Conservation (phyloP, 2,113 vertebrate genomes). For the Irena cyanogastra region DNA sequence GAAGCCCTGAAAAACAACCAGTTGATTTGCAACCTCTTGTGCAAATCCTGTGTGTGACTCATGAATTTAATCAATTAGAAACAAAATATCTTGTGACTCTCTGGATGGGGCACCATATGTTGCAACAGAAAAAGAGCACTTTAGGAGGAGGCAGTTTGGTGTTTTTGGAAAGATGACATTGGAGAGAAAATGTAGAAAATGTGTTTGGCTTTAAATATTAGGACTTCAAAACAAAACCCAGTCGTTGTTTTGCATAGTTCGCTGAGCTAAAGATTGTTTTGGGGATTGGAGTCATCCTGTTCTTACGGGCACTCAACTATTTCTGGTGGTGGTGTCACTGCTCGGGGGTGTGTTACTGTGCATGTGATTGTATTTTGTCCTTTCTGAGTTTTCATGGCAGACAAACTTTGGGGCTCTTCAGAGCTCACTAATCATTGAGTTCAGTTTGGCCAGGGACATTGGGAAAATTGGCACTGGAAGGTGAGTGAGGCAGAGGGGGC, state of each 20-base stretch:
- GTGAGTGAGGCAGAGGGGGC: not conserved
- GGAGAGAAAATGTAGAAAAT: not conserved
- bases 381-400: not conserved
- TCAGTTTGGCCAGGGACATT: not conserved
- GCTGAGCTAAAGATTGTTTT: not conserved
- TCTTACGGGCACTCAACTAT: not conserved
- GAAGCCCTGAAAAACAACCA: not conserved
- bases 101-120: constrained; percentile 32
- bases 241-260: not conserved
- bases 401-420: not conserved
- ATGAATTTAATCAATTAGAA: constrained; percentile 35
- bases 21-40: not conserved
- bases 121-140: constrained; percentile 15
- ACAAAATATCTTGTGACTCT: constrained; percentile 30
- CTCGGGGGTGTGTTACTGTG: not conserved
- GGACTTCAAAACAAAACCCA: not conserved
- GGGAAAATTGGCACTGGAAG: not conserved
- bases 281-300: not conserved
- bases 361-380: not conserved
- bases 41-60: constrained; percentile 12
- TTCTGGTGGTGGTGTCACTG: not conserved
- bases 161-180: not conserved
- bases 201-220: constrained; percentile 32
- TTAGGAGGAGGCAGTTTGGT: not conserved
- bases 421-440: not conserved